phyloP scores from a whole-genome alignment of 2,113 vertebrate species.

The Neoarius graeffei region DNA sequence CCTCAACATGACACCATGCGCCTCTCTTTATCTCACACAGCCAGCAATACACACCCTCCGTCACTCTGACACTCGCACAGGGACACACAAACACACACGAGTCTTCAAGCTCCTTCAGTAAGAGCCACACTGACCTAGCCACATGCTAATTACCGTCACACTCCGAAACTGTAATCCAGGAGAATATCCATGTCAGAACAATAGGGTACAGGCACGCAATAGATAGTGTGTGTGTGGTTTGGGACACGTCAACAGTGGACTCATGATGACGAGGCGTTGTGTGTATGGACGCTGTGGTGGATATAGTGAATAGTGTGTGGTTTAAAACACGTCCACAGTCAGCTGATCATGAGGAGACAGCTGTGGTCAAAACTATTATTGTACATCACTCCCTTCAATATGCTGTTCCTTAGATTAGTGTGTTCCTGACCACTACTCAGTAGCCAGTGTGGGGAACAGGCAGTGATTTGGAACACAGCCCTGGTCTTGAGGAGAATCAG shows the following conservation, averaged over 20 bases:
- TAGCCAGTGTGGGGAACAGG: neutral
- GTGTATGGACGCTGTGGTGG: neutral
- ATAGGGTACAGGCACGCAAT: neutral
- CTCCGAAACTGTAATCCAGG: neutral
- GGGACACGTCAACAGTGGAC: neutral
- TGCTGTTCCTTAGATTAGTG: neutral
- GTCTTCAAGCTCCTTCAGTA: neutral
- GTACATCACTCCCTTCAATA: neutral
- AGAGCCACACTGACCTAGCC: neutral
- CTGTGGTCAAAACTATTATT: neutral
- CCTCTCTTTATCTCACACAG: constrained; percentile 15
- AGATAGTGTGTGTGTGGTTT: neutral
- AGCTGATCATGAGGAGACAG: neutral
- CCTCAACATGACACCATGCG: neutral
- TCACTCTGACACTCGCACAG: neutral
- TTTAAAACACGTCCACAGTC: too few relatives aligned
- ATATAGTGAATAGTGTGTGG: neutral
- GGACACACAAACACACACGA: neutral
- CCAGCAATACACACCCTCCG: constrained; percentile 3
- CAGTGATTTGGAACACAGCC: constrained; percentile 1
- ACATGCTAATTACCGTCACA: neutral
- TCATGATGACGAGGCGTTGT: neutral
- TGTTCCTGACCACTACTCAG: neutral
- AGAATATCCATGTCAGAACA: neutral
- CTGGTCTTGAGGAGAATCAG: neutral